phyloP scores from a whole-genome alignment of 2,888 invertebrate species.

The Macaria notata region DNA sequence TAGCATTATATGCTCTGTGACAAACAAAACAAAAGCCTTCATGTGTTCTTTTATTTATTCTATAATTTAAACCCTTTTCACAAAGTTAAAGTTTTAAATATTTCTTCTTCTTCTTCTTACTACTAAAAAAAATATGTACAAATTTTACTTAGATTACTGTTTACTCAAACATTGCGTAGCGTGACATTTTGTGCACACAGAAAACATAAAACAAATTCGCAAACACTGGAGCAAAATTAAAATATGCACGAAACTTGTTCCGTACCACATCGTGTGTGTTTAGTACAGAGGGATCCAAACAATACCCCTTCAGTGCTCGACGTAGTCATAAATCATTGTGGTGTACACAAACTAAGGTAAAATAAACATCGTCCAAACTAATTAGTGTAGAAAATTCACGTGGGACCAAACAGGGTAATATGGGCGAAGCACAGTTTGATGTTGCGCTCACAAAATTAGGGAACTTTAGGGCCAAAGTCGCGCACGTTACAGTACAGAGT shows the following conservation, averaged over 20 bases:
- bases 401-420: conserved; percentile 76
- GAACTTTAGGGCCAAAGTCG: conserved; percentile 78
- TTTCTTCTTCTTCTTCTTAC: too few species aligned
- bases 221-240: conserved; percentile 27
- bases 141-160: too few species aligned
- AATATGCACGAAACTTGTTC: conserved; percentile 31
- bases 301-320: conserved; percentile 46
- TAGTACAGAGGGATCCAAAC: conserved; percentile 38
- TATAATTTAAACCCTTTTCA: too few species aligned
- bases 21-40: too few species aligned
- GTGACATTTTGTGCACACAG: too few species aligned
- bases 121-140: too few species aligned
- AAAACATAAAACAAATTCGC: conserved; percentile 13
- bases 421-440: conserved; percentile 78
- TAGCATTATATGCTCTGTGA: too few species aligned
- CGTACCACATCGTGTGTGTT: conserved; percentile 29
- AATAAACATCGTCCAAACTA: conserved; percentile 78
- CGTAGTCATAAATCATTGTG: conserved; percentile 69
- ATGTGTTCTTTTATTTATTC: too few species aligned
- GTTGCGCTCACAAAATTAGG: conserved; percentile 79
- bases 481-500: conserved; percentile 17
- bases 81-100: too few species aligned
- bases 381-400: conserved; percentile 79
- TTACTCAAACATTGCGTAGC: too few species aligned
- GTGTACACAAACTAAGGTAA: conserved; percentile 70